Conservation (phyloP, 2,797 vertebrate genomes). For the Mus caroli region DNA sequence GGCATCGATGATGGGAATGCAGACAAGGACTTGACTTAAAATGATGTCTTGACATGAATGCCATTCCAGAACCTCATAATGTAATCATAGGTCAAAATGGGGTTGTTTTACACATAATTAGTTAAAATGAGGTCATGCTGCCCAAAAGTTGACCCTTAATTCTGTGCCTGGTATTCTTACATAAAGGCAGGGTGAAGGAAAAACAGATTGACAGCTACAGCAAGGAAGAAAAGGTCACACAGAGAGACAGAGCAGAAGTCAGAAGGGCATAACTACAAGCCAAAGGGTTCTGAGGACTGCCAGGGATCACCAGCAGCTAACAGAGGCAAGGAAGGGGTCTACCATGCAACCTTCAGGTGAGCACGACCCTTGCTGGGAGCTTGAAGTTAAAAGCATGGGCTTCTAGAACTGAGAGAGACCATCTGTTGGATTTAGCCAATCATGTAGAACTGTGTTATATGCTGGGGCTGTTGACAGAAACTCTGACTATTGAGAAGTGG, state of each 20-base stretch:
- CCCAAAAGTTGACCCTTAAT: neutral
- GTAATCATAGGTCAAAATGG: constrained; percentile 10
- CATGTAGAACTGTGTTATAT: neutral
- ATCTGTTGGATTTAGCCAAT: neutral
- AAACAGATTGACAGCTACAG: neutral
- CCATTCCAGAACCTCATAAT: neutral
- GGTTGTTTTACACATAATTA: neutral
- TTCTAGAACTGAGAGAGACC: neutral
- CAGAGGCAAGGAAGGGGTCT: neutral
- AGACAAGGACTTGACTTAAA: neutral
- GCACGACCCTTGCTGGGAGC: neutral
- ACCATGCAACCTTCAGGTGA: neutral
- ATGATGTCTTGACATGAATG: neutral
- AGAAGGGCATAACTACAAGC: neutral
- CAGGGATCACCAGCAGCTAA: neutral
- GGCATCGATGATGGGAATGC: neutral
- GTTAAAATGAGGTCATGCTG: constrained; percentile 20
- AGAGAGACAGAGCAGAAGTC: neutral
- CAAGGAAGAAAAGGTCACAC: neutral
- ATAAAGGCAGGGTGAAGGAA: neutral
- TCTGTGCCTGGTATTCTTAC: neutral
- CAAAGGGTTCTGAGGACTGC: neutral
- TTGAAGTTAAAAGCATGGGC: neutral
- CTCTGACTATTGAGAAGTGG: neutral
- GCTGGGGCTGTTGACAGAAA: neutral